Base-by-base conservation (phyloP, 1,140 invertebrate species). In the Lucilia cuprina region DNA sequence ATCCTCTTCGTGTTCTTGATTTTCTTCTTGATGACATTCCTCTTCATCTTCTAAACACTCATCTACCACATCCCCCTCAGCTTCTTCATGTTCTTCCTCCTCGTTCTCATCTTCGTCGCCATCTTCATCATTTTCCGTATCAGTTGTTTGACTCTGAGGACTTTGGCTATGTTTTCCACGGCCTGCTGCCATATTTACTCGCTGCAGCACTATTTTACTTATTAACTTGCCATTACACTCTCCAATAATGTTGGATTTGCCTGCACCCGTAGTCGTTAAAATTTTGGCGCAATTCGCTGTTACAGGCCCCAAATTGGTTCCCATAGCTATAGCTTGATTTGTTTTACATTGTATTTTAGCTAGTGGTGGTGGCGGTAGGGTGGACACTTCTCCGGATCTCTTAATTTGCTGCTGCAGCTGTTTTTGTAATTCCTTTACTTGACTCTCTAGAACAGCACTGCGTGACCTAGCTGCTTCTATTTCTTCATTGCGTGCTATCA, bases 401-500 rank as follows among this genome's bases (percentile, higher is more conserved):
- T 87, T 83, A 77, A 85, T 55, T 55, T 86, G 70, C 78, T 82
- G 1, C 17, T 85, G 86, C 13, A 87, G 35, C 65, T 89, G 86
- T 74, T 86, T 86, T 4, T 86, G 83, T 14, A 88, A 60, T 10
- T 88, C 86, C 19, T 88, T 85, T 12, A 89, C 84, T n/a, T 86
- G 85, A 78, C 85, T 80, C 19, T 85, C 82, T 10, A 85, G 41
- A 34, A 74, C 25, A 30, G 47, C 14, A 85, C 80, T 85, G 47
- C 83, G 60, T 4, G 74, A 21, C 19, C 82, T 30, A 13, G 83
- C 17, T 0, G 41, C 30, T 77, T 84, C 65, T 9, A 82, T 17
- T 84, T 85, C 83, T n/a, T 85, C 84, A 60, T 82, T 78, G 60
- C 65, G 85, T 5, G 60, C 25, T 21, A 47, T 35, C 35, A 85